A percentile compares a stretch with the other conserved stretches of the same genome.
phyloP scores from a whole-genome alignment of 2,797 vertebrate species.

The Toxotes lorentzi region DNA sequence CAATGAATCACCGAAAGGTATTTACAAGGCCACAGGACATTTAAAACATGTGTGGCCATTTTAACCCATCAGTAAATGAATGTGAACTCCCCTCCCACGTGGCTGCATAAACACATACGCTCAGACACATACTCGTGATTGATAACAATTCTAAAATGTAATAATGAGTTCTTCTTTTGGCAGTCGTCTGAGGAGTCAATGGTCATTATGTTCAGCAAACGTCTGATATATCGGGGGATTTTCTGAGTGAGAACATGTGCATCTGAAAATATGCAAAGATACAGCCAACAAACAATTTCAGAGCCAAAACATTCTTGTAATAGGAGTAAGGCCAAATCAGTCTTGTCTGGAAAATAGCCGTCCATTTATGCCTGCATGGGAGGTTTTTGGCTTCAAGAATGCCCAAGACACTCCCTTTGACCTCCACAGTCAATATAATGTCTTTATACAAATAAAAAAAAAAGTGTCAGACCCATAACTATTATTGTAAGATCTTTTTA shows the following conservation, averaged over 20 bases:
- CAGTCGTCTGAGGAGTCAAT: slow-evolving; percentile 1
- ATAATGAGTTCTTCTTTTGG: slow-evolving; percentile 1
- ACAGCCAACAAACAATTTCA: slow-evolving; percentile 58
- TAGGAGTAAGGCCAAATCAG: slow-evolving; percentile 34
- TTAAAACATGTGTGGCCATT: slow-evolving; percentile 78
- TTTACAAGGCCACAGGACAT: slow-evolving; percentile 82
- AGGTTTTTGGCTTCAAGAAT: slow-evolving; percentile 24
- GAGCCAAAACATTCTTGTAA: slow-evolving; percentile 50
- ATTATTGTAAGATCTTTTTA: slow-evolving; percentile 40
- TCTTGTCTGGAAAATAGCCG: slow-evolving; percentile 23
- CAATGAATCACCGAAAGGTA: slow-evolving; percentile 79
- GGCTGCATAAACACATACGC: slow-evolving; percentile 42
- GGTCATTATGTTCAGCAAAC: slow-evolving; percentile 20
- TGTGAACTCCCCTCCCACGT: slow-evolving; percentile 29
- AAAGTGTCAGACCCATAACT: background rate
- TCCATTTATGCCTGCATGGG: slow-evolving; percentile 11
- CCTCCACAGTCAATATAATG: slow-evolving; percentile 5
- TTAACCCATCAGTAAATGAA: slow-evolving; percentile 63
- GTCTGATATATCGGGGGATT: slow-evolving; percentile 45
- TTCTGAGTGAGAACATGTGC: slow-evolving; percentile 52
- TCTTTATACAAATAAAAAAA: slow-evolving; percentile 8
- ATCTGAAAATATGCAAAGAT: slow-evolving; percentile 62
- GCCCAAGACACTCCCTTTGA: slow-evolving; percentile 12
- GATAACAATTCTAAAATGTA: background rate
- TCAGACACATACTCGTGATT: slow-evolving; percentile 12